Evolutionary conservation across 2,888 invertebrate species (phyloP).

Genomic region (Suillia variegata): DNA sequence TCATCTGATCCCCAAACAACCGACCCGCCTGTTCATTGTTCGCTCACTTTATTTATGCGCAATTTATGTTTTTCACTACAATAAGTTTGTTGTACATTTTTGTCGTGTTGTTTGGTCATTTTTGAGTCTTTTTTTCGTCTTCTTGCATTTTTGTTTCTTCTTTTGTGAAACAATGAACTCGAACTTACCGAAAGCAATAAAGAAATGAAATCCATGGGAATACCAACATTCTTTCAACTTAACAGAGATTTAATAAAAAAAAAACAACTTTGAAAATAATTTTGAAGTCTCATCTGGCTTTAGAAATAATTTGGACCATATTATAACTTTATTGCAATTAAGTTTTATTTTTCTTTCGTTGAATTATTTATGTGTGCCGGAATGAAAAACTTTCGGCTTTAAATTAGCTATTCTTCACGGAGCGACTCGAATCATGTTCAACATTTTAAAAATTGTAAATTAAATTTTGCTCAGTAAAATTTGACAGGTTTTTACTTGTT

Average conservation of each 20-base stretch:
- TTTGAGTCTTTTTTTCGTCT: constrained; percentile 33
- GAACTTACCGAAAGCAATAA: neutral
- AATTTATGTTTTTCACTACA: constrained; percentile 47
- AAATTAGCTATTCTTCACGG: no score
- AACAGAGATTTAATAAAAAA: neutral
- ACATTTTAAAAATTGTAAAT: no score
- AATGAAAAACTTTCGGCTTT: no score
- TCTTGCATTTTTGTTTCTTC: constrained; percentile 17
- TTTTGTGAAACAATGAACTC: constrained; percentile 10
- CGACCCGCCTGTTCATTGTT: constrained; percentile 37
- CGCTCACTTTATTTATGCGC: constrained; percentile 46
- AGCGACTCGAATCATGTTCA: no score
- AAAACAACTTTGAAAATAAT: constrained; percentile 1
- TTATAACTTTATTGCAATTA: no score
- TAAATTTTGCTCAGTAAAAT: no score
- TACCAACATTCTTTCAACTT: neutral
- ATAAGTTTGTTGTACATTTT: constrained; percentile 37
- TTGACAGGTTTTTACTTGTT: no score
- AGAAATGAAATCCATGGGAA: neutral
- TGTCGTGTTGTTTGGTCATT: neutral
- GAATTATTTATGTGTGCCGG: no score
- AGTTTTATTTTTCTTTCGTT: no score
- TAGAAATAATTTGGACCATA: no score
- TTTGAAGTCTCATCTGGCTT: neutral
- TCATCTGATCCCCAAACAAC: no score